Percentiles rank a stretch among this genome's conserved stretches.
These are phyloP conservation scores for Nomia melanderi DNA, from an alignment of 1,140 invertebrate species.

Conservation along the genomic window DNA sequence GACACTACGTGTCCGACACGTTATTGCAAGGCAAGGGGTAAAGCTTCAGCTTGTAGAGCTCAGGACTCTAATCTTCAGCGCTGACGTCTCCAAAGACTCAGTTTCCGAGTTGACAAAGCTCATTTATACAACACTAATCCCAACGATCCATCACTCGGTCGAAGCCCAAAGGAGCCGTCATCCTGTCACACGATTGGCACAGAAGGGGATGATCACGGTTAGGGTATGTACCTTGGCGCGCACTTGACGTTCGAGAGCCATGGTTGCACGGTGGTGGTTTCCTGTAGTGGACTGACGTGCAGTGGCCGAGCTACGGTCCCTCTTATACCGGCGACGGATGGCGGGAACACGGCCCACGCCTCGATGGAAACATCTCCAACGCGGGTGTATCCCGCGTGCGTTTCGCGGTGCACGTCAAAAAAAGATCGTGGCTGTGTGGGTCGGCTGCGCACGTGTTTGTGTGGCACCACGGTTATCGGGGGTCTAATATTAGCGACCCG, in stretches of 20 bases:
- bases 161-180: too few relatives aligned
- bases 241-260: slow-evolving; percentile 91
- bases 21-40: too few relatives aligned
- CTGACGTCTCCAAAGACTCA: too few relatives aligned
- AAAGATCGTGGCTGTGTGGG: slow-evolving; percentile 27
- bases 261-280: slow-evolving; percentile 79
- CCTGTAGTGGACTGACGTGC: slow-evolving; percentile 77
- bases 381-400: slow-evolving; percentile 42
- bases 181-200: background rate
- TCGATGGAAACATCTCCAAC: slow-evolving; percentile 67
- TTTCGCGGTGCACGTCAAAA: slow-evolving; percentile 13
- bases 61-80: too few relatives aligned
- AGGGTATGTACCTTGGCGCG: slow-evolving; percentile 85
- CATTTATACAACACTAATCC: too few relatives aligned
- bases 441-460: slow-evolving; percentile 39
- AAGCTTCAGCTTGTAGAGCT: too few relatives aligned
- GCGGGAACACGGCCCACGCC: slow-evolving; percentile 71
- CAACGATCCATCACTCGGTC: background rate
- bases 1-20: too few relatives aligned
- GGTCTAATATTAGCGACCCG: slow-evolving; percentile 75
- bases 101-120: too few relatives aligned
- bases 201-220: background rate
- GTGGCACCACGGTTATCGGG: slow-evolving; percentile 72
- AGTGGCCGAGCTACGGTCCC: slow-evolving; percentile 56
- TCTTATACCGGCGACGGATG: slow-evolving; percentile 73